Evolutionary conservation across 2,797 vertebrate genomes (phyloP), one percentile per base, ranked within the genome.

Genomic region (Galago senegalensis): DNA sequence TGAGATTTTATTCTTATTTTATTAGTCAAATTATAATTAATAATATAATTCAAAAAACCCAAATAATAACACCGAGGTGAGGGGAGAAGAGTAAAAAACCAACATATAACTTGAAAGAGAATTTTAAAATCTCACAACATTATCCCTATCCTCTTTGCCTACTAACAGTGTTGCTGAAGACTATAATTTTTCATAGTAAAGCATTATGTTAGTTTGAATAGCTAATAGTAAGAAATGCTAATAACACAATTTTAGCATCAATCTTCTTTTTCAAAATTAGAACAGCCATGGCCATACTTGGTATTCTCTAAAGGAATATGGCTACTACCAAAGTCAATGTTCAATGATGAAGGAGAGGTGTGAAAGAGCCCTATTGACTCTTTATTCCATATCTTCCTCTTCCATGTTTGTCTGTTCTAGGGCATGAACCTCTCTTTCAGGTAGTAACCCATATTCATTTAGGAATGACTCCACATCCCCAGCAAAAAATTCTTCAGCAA

Each of bases 391-490:
- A 43, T 99, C 99, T 93, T 98, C 98, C 63, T 98, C 98, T 60
- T 98, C 98, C 8, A 98, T 98, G 46, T 99, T 99, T 2, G 98
- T 98, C 0, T 98, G 99, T 83, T 98, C 99, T 92, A 98, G 11
- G 6, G 90, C 96, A 2, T 98, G 98, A 23, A 99, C 90, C 95
- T 99, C 99, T 97, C 99, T 99, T 97, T 99, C 99, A 0, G 99
- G 99, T 93, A 99, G 98, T 97, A 99, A 98, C 92, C 99, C 99
- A 9, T 99, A 99, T 96, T 99, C 99, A 67, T 99, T 99, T 93
- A 99, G 99, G 98, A 99, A 99, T n/a, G 99, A 98, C 97, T 99
- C 99, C 87, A 99, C 99, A 95, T 99, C 99, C 3, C 98, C 99
- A 60, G 99, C 99, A 93, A 99, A 99, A 97, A 99, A 99, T 97